Conservation (phyloP, 64 coral and sea anemone genomes). For the Pocillopora damicornis region DNA sequence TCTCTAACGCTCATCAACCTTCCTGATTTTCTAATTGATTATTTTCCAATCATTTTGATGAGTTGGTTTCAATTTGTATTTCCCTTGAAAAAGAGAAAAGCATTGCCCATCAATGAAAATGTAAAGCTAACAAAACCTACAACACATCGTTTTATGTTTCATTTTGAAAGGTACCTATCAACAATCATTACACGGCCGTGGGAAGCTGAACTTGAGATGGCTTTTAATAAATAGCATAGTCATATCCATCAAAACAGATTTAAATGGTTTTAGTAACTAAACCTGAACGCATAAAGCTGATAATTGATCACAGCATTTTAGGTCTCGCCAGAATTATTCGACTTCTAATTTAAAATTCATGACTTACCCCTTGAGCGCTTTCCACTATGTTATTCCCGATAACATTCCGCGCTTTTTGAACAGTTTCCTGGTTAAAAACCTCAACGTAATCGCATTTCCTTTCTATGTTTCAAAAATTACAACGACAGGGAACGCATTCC, state of each 20-base stretch:
- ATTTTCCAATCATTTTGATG: too few species aligned
- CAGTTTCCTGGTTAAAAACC: slow-evolving; percentile 11
- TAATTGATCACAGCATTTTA: not conserved
- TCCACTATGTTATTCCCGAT: not conserved
- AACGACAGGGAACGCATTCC: not conserved
- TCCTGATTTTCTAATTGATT: too few species aligned
- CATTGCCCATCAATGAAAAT: too few species aligned
- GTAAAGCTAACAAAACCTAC: too few species aligned
- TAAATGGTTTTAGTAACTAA: not conserved
- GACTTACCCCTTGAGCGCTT: not conserved
- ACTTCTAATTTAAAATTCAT: not conserved
- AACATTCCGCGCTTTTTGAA: slow-evolving; percentile 7
- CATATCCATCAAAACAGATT: not conserved
- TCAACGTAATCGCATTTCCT: not conserved
- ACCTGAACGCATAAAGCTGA: not conserved
- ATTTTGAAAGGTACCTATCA: too few species aligned
- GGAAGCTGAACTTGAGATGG: too few species aligned
- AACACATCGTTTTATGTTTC: too few species aligned
- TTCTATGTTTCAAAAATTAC: not conserved
- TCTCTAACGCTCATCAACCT: too few species aligned
- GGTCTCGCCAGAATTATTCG: not conserved
- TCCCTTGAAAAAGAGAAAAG: too few species aligned
- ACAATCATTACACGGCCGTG: too few species aligned
- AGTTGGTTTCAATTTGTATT: too few species aligned
- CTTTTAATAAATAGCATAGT: too few species aligned